A percentile compares a stretch with the other conserved stretches of the same genome.
These are phyloP conservation scores for Puntigrus tetrazona DNA, from an alignment of 2,113 vertebrate species.

Conservation along the genomic window DNA sequence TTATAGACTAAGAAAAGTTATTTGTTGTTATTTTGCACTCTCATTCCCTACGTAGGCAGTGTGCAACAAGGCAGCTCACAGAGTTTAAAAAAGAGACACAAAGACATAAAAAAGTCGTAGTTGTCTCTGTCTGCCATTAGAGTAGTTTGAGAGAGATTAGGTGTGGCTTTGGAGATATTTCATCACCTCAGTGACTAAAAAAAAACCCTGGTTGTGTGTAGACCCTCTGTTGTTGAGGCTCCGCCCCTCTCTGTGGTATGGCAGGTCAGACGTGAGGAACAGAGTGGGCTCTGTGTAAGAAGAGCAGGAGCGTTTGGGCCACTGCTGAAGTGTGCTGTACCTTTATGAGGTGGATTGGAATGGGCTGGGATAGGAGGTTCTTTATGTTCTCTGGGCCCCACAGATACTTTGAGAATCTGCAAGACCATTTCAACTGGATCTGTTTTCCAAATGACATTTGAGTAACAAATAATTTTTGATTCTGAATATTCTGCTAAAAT, in stretches of 20 bases:
- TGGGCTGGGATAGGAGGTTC: not conserved
- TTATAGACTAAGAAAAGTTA: no score
- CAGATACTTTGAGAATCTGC: not conserved
- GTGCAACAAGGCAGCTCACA: not conserved
- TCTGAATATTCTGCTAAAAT: not conserved
- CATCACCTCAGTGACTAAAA: conserved; percentile 23
- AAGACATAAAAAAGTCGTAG: not conserved
- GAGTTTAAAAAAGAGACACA: not conserved
- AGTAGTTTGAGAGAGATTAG: conserved; percentile 20
- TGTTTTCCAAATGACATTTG: not conserved
- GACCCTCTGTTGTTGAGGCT: conserved; percentile 43
- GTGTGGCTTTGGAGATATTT: conserved; percentile 29
- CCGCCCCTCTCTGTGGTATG: conserved; percentile 34
- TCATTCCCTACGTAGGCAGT: not conserved
- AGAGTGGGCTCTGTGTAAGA: conserved; percentile 50
- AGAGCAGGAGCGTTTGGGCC: not conserved
- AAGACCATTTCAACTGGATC: not conserved
- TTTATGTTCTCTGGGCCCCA: not conserved
- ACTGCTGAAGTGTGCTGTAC: conserved; percentile 25
- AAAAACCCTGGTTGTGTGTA: conserved; percentile 27
- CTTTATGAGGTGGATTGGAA: conserved; percentile 6
- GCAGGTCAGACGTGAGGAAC: conserved; percentile 41
- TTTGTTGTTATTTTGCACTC: not conserved
- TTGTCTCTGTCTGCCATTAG: not conserved
- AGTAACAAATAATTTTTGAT: not conserved